A percentile compares a stretch with the other conserved stretches of the same genome.
Evolutionary conservation across 2,888 invertebrate genomes (phyloP).

Genomic region (Athrips mouffetella): DNA sequence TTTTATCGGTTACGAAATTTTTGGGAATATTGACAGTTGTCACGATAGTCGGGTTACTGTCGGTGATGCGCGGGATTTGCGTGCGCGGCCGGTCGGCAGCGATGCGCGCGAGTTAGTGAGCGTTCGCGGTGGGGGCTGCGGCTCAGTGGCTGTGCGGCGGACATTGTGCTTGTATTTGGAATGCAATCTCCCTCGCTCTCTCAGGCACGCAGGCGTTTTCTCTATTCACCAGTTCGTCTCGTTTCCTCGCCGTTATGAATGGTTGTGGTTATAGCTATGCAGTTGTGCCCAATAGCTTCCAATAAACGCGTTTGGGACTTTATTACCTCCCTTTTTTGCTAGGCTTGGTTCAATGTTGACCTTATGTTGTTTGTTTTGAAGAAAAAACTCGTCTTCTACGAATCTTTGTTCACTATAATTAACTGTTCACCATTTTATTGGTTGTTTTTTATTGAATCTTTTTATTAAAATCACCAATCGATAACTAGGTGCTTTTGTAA

Average conservation of each 20-base stretch:
- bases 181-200: constrained; percentile 75
- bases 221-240: constrained; percentile 50
- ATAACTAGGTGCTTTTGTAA: constrained; percentile 8
- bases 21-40: constrained; percentile 42
- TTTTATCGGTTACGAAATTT: constrained; percentile 45
- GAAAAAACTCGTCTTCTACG: constrained; percentile 15
- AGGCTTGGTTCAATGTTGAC: constrained; percentile 38
- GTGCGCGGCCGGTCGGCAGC: constrained; percentile 30
- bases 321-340: constrained; percentile 42
- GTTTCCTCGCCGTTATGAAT: constrained; percentile 65
- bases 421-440: background rate
- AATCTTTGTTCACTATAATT: background rate
- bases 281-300: constrained; percentile 51
- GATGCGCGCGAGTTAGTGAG: constrained; percentile 24
- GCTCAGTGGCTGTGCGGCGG: constrained; percentile 29
- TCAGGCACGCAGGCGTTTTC: constrained; percentile 59
- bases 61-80: constrained; percentile 22
- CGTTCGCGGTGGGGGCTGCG: constrained; percentile 28
- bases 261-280: constrained; percentile 52
- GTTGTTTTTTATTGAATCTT: constrained; percentile 9
- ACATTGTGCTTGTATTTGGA: constrained; percentile 49
- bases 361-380: constrained; percentile 24
- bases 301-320: constrained; percentile 31
- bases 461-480: constrained; percentile 5
- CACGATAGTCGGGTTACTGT: constrained; percentile 36